phyloP scores from a whole-genome alignment of 2,113 vertebrate species.

The Cyanoderma ruficeps region DNA sequence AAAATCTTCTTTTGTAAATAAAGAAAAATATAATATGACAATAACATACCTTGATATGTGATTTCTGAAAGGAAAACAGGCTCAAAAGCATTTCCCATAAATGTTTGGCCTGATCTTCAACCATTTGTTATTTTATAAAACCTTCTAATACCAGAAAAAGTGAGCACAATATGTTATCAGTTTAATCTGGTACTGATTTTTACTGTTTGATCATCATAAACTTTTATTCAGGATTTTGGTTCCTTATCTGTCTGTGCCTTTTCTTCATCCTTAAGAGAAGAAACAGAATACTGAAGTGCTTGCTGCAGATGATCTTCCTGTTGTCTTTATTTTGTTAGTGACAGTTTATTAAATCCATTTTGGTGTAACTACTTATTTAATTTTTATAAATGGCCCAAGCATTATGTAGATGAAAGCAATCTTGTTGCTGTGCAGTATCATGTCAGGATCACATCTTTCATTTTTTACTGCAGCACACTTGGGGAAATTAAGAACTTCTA shows the following conservation, averaged over 20 bases:
- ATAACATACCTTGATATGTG: not conserved
- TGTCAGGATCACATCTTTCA: not conserved
- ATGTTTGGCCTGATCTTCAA: not conserved
- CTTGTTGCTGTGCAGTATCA: not conserved
- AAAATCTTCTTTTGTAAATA: not conserved
- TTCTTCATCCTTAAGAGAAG: not conserved
- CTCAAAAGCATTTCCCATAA: not conserved
- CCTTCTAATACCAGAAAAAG: not conserved
- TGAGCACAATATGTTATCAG: not conserved
- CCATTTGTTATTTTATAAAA: not conserved
- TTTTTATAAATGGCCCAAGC: not conserved
- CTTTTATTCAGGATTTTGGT: not conserved
- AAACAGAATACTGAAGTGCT: not conserved
- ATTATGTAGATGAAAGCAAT: not conserved
- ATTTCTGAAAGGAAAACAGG: not conserved
- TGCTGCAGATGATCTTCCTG: not conserved
- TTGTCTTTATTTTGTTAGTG: not conserved
- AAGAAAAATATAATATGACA: not conserved
- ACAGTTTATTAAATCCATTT: not conserved
- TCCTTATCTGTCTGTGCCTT: not conserved
- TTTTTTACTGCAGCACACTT: not conserved
- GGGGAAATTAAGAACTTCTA: not conserved
- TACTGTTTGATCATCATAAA: not conserved
- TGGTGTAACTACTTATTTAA: not conserved
- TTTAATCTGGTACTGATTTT: not conserved